These are phyloP conservation scores for Lichenostomus cassidix DNA, from an alignment of 2,113 vertebrate genomes.

Conservation along the genomic window DNA sequence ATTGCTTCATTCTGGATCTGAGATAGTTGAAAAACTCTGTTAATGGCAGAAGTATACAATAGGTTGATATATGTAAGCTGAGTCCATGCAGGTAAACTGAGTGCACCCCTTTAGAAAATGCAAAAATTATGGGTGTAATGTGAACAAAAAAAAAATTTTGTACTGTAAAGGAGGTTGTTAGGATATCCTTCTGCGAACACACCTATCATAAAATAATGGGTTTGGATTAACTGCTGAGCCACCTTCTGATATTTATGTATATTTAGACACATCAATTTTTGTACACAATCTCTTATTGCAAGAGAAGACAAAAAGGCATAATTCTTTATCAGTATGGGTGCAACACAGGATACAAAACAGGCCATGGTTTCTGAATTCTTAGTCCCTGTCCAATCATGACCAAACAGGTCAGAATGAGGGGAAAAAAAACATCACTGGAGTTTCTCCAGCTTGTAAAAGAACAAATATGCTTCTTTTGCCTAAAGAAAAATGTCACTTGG, in stretches of 20 bases:
- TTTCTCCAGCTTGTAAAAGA: not conserved
- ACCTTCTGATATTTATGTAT: not conserved
- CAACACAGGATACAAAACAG: not conserved
- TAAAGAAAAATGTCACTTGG: not conserved
- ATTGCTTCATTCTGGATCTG: not conserved
- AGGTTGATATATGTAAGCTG: not conserved
- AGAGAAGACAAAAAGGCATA: not conserved
- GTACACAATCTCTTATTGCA: not conserved
- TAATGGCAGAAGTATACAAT: not conserved
- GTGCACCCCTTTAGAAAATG: not conserved
- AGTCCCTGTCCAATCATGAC: not conserved
- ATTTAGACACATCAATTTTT: not conserved
- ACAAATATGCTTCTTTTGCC: not conserved
- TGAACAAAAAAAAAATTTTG: not conserved
- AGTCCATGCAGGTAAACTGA: not conserved
- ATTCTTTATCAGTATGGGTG: not conserved
- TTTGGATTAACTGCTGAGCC: not conserved
- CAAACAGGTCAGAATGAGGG: not conserved
- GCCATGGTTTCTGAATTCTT: not conserved
- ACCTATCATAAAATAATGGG: not conserved
- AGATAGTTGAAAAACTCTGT: not conserved
- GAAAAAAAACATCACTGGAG: not conserved
- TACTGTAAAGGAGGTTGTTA: not conserved
- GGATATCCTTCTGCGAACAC: not conserved
- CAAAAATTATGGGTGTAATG: not conserved